Evolutionary conservation across 2,113 vertebrate species (phyloP).

Genomic region (Ondatra zibethicus): DNA sequence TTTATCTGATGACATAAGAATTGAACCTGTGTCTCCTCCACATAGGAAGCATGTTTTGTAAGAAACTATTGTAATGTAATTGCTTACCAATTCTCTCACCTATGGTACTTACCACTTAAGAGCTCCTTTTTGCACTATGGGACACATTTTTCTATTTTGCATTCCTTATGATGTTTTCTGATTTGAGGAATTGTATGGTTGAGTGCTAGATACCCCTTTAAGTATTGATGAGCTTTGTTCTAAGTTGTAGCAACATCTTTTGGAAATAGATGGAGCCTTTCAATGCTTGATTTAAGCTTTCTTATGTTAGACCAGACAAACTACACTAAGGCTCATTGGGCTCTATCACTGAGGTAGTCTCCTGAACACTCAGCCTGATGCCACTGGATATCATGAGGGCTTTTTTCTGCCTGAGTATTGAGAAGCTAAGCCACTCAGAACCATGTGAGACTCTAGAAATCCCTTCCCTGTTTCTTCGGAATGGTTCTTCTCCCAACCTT

Average conservation of each 20-base stretch:
- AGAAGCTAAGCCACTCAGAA: not conserved
- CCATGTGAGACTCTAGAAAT: conserved; percentile 32
- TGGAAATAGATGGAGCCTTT: conserved; percentile 4
- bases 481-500: not conserved
- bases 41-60: not conserved
- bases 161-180: conserved; percentile 1
- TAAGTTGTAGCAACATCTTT: not conserved
- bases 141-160: not conserved
- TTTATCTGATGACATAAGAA: conserved; percentile 40
- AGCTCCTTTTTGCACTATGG: not conserved
- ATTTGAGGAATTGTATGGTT: not conserved
- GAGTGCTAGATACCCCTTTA: not conserved
- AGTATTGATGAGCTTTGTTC: conserved; percentile 16
- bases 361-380: conserved; percentile 7
- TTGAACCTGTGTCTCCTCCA: not conserved
- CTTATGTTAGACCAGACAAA: not conserved
- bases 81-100: not conserved
- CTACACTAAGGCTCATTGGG: conserved; percentile 3
- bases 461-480: not conserved
- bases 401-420: not conserved
- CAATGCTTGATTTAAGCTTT: conserved; percentile 19
- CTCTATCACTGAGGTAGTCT: not conserved
- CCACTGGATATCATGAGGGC: not conserved
- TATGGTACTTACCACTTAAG: not conserved
- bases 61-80: not conserved